Evolutionary conservation across 1,140 invertebrate species (phyloP).

Genomic region (Diploscapter pachys): DNA sequence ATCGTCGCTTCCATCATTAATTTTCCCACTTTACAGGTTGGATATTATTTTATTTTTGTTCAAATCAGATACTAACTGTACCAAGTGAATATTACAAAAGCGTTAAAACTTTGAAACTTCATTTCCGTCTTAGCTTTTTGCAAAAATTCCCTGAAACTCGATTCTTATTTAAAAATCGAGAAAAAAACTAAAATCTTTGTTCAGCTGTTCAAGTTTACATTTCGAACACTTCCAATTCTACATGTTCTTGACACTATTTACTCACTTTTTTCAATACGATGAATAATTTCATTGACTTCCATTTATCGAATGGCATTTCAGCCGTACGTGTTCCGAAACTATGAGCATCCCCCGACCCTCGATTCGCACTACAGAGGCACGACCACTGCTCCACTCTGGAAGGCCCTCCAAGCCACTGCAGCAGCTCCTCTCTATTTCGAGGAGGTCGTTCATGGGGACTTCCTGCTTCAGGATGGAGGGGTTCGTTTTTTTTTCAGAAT

Average conservation of each 20-base stretch:
- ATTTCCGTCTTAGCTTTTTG: not conserved
- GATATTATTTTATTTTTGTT: too few species aligned
- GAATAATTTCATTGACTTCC: too few species aligned
- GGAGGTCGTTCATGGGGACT: constrained; percentile 67
- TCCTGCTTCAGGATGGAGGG: constrained; percentile 71
- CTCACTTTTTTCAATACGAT: too few species aligned
- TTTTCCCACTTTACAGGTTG: constrained; percentile 67
- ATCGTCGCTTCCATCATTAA: constrained; percentile 68
- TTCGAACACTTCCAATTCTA: too few species aligned
- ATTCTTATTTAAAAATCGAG: too few species aligned
- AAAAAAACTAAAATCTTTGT: too few species aligned
- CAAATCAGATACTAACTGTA: too few species aligned
- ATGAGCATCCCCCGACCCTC: constrained; percentile 73
- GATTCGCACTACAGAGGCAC: constrained; percentile 75
- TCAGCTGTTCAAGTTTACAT: too few species aligned
- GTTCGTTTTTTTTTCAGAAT: constrained; percentile 37
- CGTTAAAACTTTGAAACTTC: not conserved
- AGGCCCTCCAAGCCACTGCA: constrained; percentile 72
- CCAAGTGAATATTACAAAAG: too few species aligned
- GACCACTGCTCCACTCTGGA: not conserved
- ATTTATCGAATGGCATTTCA: constrained; percentile 42
- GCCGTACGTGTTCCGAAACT: constrained; percentile 86
- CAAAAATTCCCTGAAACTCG: not conserved
- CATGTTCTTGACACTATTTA: too few species aligned
- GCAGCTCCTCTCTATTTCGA: constrained; percentile 89